Evolutionary conservation across 1,140 invertebrate genomes (phyloP).

Genomic region (Limonius californicus): DNA sequence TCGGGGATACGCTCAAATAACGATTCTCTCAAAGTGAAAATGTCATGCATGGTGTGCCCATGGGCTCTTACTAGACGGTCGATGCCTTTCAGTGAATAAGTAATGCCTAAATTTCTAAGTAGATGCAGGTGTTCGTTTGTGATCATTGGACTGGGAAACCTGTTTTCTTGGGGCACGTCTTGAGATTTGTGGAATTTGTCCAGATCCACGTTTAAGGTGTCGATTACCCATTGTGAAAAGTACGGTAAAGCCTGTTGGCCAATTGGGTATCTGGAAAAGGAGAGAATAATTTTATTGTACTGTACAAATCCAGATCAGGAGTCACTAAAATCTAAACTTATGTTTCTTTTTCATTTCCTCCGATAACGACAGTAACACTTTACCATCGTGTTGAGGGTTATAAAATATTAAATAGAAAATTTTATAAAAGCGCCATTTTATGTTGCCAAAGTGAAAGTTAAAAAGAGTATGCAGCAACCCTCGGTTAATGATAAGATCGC

Average conservation of each 20-base stretch:
- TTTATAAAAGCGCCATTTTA: no score
- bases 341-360: no score
- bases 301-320: no score
- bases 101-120: constrained; percentile 59
- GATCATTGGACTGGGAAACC: constrained; percentile 54
- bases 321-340: no score
- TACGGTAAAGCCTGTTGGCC: constrained; percentile 72
- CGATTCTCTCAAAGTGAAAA: constrained; percentile 67
- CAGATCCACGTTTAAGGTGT: constrained; percentile 66
- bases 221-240: constrained; percentile 77
- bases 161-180: constrained; percentile 49
- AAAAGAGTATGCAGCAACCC: no score
- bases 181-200: constrained; percentile 46
- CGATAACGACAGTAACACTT: no score
- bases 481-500: no score
- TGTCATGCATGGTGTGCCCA: constrained; percentile 91
- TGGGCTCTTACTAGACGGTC: constrained; percentile 90
- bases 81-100: constrained; percentile 71
- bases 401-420: no score
- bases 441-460: no score
- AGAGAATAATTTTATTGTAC: constrained; percentile 18
- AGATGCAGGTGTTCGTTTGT: constrained; percentile 58
- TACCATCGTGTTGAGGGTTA: no score
- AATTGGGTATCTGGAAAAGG: constrained; percentile 79
- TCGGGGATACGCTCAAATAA: constrained; percentile 85